A percentile compares a stretch with the other conserved stretches of the same genome.
phyloP scores from a whole-genome alignment of 1,140 invertebrate genomes.

The Aphaenogaster rudis region DNA sequence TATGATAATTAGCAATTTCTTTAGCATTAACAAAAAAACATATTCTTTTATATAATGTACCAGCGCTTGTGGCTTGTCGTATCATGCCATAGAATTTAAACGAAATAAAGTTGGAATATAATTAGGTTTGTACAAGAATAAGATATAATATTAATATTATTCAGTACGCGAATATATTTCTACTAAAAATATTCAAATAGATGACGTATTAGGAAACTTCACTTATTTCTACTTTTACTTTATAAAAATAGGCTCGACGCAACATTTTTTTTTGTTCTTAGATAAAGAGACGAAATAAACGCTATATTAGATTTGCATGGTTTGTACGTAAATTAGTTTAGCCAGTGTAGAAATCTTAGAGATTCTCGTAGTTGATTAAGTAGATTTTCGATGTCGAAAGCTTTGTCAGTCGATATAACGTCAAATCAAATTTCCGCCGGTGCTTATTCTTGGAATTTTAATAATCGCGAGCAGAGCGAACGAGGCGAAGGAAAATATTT shows the following conservation, averaged over 20 bases:
- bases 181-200: constrained; percentile 12
- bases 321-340: constrained; percentile 36
- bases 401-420: constrained; percentile 6
- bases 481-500: neutral
- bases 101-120: constrained; percentile 19
- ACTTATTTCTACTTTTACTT: neutral
- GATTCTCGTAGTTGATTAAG: constrained; percentile 19
- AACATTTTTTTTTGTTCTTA: neutral
- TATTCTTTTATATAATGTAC: constrained; percentile 25
- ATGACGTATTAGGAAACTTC: neutral
- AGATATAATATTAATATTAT: constrained; percentile 18
- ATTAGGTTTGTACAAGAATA: constrained; percentile 8
- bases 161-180: neutral
- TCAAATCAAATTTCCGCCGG: neutral
- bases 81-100: constrained; percentile 25
- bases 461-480: constrained; percentile 2
- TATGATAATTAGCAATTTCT: constrained; percentile 43
- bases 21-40: neutral
- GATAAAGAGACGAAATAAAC: neutral
- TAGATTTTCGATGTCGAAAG: constrained; percentile 1
- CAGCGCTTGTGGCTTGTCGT: neutral
- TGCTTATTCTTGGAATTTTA: neutral
- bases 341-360: constrained; percentile 35
- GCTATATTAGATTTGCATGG: constrained; percentile 34
- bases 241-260: neutral